Conservation (phyloP, 2,888 invertebrate species). For the Sesamia inferens region DNA sequence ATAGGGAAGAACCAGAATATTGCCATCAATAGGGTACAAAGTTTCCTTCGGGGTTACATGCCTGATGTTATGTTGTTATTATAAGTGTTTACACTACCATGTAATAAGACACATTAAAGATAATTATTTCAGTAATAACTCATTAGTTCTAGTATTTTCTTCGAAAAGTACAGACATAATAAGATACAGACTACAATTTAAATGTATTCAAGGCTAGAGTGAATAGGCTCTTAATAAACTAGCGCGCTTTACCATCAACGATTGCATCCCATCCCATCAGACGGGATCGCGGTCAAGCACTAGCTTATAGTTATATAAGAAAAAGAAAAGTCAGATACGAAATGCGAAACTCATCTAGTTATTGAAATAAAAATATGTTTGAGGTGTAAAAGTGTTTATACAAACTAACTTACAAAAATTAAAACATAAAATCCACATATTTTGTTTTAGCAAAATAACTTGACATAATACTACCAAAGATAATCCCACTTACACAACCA, state of each 20-base stretch:
- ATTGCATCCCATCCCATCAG: too few species aligned
- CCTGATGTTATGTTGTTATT: background rate
- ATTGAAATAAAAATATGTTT: background rate
- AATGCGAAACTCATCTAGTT: background rate
- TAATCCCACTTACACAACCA: constrained; percentile 21
- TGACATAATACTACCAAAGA: background rate
- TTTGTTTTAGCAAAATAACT: background rate
- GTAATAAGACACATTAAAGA: background rate
- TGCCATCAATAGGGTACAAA: background rate
- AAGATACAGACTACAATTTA: too few species aligned
- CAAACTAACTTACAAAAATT: background rate
- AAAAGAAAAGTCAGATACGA: background rate
- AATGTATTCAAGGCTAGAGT: too few species aligned
- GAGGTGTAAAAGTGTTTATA: background rate
- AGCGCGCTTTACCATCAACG: too few species aligned
- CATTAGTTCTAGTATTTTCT: background rate
- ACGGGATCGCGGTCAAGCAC: too few species aligned
- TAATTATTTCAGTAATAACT: background rate
- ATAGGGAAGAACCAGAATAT: background rate
- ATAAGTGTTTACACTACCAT: background rate
- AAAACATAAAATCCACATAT: background rate
- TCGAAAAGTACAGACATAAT: background rate
- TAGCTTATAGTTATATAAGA: too few species aligned
- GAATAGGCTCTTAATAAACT: too few species aligned
- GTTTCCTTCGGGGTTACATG: background rate